Conservation (phyloP, 2,113 vertebrate species). For the Dascyllus trimaculatus region DNA sequence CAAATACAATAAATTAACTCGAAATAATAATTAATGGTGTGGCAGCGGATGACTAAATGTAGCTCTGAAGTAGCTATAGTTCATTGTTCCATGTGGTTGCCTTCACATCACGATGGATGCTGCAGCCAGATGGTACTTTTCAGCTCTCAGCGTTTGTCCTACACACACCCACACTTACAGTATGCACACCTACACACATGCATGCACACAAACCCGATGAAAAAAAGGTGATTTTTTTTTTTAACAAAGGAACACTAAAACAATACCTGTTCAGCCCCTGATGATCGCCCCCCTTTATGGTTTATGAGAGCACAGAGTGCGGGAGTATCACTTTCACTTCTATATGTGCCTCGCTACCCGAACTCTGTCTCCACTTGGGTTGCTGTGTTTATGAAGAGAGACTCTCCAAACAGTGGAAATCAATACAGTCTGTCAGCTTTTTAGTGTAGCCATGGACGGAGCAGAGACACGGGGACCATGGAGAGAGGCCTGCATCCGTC, state of each 20-base stretch:
- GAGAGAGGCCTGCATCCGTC: slow-evolving; percentile 52
- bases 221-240: too few relatives aligned
- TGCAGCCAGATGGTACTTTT: slow-evolving; percentile 66
- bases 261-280: neutral
- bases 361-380: slow-evolving; percentile 17
- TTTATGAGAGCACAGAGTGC: neutral
- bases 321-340: neutral
- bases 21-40: slow-evolving; percentile 49
- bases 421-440: slow-evolving; percentile 74
- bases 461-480: slow-evolving; percentile 58
- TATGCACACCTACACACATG: neutral
- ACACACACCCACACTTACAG: neutral
- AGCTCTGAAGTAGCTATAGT: slow-evolving; percentile 50
- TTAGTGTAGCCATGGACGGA: slow-evolving; percentile 54
- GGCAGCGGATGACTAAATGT: slow-evolving; percentile 26
- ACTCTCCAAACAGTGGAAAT: slow-evolving; percentile 62
- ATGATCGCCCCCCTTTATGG: neutral
- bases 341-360: slow-evolving; percentile 10
- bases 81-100: slow-evolving; percentile 58
- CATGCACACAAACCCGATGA: neutral
- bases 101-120: slow-evolving; percentile 52
- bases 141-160: slow-evolving; percentile 38
- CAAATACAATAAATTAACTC: slow-evolving; percentile 30
- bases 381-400: slow-evolving; percentile 33
- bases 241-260: neutral